A percentile compares a stretch with the other conserved stretches of the same genome.
Evolutionary conservation across 2,797 vertebrate species (phyloP).

Genomic region (Malacoraja senta): DNA sequence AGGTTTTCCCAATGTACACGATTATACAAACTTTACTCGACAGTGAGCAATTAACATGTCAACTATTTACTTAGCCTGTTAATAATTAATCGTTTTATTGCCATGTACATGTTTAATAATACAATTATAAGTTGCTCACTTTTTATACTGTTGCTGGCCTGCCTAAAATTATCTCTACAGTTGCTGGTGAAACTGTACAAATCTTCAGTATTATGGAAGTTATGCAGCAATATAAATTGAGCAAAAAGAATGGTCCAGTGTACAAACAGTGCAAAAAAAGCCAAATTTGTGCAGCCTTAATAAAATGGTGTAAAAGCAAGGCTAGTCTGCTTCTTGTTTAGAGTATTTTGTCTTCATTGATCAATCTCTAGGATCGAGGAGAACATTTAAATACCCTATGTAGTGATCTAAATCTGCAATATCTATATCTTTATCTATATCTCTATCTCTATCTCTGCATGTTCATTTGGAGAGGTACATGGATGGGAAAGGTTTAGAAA

Average conservation of each 20-base stretch:
- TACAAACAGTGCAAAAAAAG: neutral
- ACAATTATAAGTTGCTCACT: neutral
- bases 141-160: neutral
- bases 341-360: neutral
- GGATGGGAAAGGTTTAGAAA: too few species aligned
- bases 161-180: neutral
- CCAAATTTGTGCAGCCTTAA: slow-evolving; percentile 2
- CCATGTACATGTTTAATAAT: neutral
- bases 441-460: too few species aligned
- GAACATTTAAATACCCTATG: neutral
- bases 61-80: neutral
- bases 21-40: too few species aligned
- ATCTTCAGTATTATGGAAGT: neutral
- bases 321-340: neutral
- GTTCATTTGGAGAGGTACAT: too few species aligned
- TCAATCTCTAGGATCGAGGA: neutral
- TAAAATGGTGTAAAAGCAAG: slow-evolving; percentile 7
- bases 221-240: neutral
- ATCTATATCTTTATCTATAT: too few species aligned
- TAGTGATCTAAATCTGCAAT: too few species aligned
- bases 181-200: neutral
- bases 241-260: neutral
- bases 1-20: neutral
- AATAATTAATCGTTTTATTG: neutral
- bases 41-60: too few species aligned